phyloP scores from a whole-genome alignment of 1,140 invertebrate genomes.

The Anthonomus grandis region DNA sequence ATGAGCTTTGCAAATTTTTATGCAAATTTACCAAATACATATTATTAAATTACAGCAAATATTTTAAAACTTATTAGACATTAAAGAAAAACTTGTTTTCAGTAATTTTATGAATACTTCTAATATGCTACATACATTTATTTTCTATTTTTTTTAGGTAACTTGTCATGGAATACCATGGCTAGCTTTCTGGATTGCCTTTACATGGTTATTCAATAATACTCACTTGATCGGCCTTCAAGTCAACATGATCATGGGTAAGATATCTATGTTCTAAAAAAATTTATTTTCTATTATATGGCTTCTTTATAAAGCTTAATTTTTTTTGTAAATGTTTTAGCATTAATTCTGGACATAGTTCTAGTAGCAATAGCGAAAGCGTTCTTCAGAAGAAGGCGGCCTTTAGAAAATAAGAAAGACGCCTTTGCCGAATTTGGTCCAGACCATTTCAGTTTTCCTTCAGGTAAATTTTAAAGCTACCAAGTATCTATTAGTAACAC shows the following conservation, averaged over 20 bases:
- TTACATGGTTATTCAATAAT: slow-evolving; percentile 69
- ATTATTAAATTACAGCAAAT: too few species aligned
- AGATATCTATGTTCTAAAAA: too few species aligned
- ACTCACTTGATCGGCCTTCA: slow-evolving; percentile 70
- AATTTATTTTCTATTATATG: too few species aligned
- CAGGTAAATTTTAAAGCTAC: slow-evolving; percentile 42
- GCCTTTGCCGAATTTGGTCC: slow-evolving; percentile 56
- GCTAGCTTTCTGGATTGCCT: slow-evolving; percentile 68
- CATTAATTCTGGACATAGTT: slow-evolving; percentile 82
- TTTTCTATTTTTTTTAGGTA: slow-evolving; percentile 63
- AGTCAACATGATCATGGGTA: slow-evolving; percentile 82
- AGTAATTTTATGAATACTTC: too few species aligned
- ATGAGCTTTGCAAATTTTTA: too few species aligned
- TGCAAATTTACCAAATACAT: too few species aligned
- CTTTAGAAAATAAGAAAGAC: slow-evolving; percentile 64
- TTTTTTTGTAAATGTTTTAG: too few species aligned
- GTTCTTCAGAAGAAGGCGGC: slow-evolving; percentile 70
- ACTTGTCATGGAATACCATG: slow-evolving; percentile 89
- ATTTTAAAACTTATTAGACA: too few species aligned
- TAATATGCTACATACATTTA: too few species aligned
- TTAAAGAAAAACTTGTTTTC: too few species aligned
- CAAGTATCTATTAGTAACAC: not conserved
- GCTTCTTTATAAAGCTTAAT: too few species aligned
- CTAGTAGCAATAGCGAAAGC: slow-evolving; percentile 80
- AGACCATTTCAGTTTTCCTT: slow-evolving; percentile 94